Base-by-base conservation (phyloP, 92 coral and sea anemone genomes). In the Epizoanthus scotinus region DNA sequence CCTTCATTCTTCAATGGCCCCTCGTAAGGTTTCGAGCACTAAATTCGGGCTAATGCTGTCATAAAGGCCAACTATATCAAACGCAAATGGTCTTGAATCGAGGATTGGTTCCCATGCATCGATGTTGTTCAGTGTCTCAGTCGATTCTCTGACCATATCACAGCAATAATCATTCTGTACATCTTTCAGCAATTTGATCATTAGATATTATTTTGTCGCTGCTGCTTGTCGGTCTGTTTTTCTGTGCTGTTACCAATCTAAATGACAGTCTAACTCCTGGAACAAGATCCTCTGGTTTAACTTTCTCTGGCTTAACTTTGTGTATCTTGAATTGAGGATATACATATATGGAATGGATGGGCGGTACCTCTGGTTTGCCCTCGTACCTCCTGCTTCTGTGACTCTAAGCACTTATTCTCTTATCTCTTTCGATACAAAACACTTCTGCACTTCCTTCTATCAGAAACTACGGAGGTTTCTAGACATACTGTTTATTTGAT, bases 1-100 rank as follows among this genome's bases (percentile, higher is more conserved):
- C 17, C 52, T 47, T 2, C 52, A 47, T 10, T 47, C 52, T 9
- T 47, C 12, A 47, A 47, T 47, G 52, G 52, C 52, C 52, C 1
- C 52, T 47, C 1, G 52, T 73, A 73, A 73, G 40, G 65, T 20
- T 18, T 20, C 26, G 44, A 73, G n/a, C 28, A 25, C 63, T 27
- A 53, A 31, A 53, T 73, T 60, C 3, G 64, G 65, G 62, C 25
- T 73, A 15, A 52, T 52, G 79, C 26, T 73, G 79, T 73, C 79
- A 73, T 73, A 52, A 15, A 73, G 49, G 0, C 40, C 63, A 6
- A 73, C 63, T 25, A 54, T 1, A 58, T 26, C 63, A 6, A 67
- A 17, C 0, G 79, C 42, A 28, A 73, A 73, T 17, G 79, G 47
- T 52, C 79, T 73, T 25, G 42, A 73, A 1, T 73, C 6, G 7